phyloP scores from a whole-genome alignment of 1,140 invertebrate genomes.

The Camponotus pennsylvanicus region DNA sequence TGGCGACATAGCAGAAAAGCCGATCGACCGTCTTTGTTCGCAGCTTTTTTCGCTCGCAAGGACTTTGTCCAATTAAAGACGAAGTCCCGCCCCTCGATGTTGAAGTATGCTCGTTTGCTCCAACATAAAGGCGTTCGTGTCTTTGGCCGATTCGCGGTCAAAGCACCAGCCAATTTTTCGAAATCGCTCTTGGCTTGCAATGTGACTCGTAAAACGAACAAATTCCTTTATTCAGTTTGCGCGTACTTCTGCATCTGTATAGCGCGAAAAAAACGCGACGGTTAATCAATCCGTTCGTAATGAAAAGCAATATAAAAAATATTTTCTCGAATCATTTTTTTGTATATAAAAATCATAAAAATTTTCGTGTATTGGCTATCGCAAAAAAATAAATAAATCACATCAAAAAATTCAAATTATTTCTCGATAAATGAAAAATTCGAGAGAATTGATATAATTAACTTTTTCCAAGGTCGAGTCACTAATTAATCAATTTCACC shows the following conservation, averaged over 20 bases:
- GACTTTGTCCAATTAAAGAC: constrained; percentile 68
- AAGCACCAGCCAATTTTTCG: constrained; percentile 44
- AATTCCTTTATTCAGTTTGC: background rate
- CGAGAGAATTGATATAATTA: background rate
- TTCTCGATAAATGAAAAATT: background rate
- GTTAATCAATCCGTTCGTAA: constrained; percentile 11
- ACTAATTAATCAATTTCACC: constrained; percentile 12
- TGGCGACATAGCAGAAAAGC: constrained; percentile 47
- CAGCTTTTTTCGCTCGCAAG: constrained; percentile 63
- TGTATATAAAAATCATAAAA: background rate
- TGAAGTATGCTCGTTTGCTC: constrained; percentile 18
- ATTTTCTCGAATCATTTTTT: background rate
- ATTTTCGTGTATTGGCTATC: background rate
- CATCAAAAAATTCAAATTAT: background rate
- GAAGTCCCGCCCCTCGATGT: constrained; percentile 54
- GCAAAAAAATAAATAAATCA: background rate
- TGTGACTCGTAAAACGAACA: background rate
- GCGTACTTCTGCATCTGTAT: background rate
- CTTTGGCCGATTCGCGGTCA: constrained; percentile 25
- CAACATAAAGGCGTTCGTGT: constrained; percentile 20
- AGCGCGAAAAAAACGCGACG: background rate
- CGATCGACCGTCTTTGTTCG: constrained; percentile 69
- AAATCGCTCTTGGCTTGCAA: constrained; percentile 26
- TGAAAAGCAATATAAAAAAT: background rate
- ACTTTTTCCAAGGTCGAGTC: background rate